Base-by-base conservation (phyloP, 2,888 invertebrate species). In the Crossocerus cetratus region DNA sequence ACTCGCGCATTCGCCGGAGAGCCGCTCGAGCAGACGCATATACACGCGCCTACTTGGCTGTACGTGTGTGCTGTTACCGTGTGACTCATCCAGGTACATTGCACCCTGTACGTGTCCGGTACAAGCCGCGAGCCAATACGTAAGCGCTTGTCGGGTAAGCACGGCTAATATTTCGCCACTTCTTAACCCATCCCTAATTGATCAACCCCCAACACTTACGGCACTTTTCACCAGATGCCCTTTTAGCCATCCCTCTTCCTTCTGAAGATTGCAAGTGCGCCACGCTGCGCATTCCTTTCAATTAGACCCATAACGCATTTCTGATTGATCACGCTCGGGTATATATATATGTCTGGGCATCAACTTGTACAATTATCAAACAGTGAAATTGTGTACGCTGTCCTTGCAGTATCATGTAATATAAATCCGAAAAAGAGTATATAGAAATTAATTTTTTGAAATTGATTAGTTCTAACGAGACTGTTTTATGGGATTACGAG, bases 51-150 rank as follows among this genome's bases (percentile, higher is more conserved):
- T 64, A 66, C 59, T 61, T 73, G 75, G 78, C 72, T 65, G 65
- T 71, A 32, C 32, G 66, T 69, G 75, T 76, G 65, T 56, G 69
- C 59, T 80, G 81, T 82, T 84, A 80, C 79, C 80, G 78, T 82
- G 80, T 86, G 86, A 86, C 85, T 86, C 86, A 86, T 85, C 81
- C 86, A 86, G 86, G 87, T 87, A 86, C 87, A 81, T 87, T 87
- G 87, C 87, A 87, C 87, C 83, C 86, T 79, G 79, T 81, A 81
- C 83, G 81, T 82, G 83, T 83, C 82, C 83, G 80, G 81, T 83
- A 77, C 77, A 74, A 76, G 74, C 74, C 66, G 72, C 65, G 49
- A 14, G 49, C 49, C 49, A 65, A 63, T 67, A 65, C 60, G 61
- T 69, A 32, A 32, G 73, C 74, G 69, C 69, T 64, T 58, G 60